Evolutionary conservation across 2,888 invertebrate genomes (phyloP).

Genomic region (Uropetala carovei): DNA sequence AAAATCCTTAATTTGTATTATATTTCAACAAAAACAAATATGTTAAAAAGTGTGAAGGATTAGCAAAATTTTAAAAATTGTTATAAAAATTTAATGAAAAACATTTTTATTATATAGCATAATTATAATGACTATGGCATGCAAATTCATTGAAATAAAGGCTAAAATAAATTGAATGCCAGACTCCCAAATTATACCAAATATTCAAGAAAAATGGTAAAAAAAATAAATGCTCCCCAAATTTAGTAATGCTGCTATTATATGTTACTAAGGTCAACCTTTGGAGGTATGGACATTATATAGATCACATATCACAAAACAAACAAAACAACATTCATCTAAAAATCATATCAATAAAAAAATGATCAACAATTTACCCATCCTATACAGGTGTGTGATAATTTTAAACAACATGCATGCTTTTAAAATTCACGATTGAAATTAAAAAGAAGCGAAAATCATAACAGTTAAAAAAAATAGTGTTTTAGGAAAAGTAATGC

Average conservation of each 20-base stretch:
- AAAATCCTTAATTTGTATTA: too few relatives aligned
- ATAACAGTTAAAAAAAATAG: slow-evolving; percentile 49
- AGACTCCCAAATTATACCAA: slow-evolving; percentile 13
- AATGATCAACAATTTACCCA: background rate
- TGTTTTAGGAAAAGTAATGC: slow-evolving; percentile 52
- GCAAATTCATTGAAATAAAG: background rate
- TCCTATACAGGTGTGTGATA: background rate
- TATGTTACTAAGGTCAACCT: background rate
- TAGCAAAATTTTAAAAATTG: background rate
- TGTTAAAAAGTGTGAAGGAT: too few relatives aligned
- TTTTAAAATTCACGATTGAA: slow-evolving; percentile 10
- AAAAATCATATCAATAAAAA: background rate
- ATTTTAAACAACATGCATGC: slow-evolving; percentile 54
- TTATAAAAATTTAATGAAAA: background rate
- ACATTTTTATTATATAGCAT: background rate
- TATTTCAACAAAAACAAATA: too few relatives aligned
- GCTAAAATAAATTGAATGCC: background rate
- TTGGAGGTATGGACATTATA: background rate
- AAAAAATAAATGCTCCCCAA: background rate
- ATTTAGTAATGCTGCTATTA: background rate
- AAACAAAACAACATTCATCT: background rate
- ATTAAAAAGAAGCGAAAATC: slow-evolving; percentile 41
- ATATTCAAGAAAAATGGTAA: background rate
- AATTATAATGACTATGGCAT: background rate
- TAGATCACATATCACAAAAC: background rate